Evolutionary conservation across 2,113 vertebrate species (phyloP).

Genomic region (Pseudorasbora parva): DNA sequence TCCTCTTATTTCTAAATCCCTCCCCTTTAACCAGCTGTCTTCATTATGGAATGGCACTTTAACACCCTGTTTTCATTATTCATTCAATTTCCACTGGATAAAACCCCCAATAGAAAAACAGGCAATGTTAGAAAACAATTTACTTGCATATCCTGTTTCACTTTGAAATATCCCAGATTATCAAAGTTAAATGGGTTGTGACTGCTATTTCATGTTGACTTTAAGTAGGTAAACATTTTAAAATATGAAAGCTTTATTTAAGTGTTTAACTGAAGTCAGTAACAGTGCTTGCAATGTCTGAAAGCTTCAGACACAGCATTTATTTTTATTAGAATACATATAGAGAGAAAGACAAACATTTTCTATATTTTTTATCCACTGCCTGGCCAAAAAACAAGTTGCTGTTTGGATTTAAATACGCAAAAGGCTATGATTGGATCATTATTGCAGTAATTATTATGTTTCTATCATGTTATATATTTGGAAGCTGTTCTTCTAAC

Average conservation of each 20-base stretch:
- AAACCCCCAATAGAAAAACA: background rate
- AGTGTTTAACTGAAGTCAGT: background rate
- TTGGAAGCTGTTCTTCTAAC: too few relatives aligned
- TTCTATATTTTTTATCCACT: too few relatives aligned
- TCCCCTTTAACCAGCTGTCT: background rate
- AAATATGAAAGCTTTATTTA: background rate
- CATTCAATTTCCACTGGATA: background rate
- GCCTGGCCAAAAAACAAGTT: too few relatives aligned
- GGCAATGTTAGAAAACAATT: background rate
- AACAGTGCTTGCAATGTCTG: background rate
- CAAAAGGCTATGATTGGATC: too few relatives aligned
- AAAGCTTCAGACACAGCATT: too few relatives aligned
- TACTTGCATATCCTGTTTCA: background rate
- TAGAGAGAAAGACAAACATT: background rate
- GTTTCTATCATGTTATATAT: too few relatives aligned
- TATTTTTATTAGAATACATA: background rate
- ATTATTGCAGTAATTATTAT: too few relatives aligned
- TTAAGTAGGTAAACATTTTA: background rate
- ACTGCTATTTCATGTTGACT: background rate
- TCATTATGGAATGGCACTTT: background rate
- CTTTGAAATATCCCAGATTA: background rate
- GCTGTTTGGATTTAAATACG: too few relatives aligned
- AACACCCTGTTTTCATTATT: background rate
- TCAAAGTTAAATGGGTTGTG: background rate
- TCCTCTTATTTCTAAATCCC: background rate